Conservation (phyloP, 2,113 vertebrate species). For the Oreotrochilus melanogaster region DNA sequence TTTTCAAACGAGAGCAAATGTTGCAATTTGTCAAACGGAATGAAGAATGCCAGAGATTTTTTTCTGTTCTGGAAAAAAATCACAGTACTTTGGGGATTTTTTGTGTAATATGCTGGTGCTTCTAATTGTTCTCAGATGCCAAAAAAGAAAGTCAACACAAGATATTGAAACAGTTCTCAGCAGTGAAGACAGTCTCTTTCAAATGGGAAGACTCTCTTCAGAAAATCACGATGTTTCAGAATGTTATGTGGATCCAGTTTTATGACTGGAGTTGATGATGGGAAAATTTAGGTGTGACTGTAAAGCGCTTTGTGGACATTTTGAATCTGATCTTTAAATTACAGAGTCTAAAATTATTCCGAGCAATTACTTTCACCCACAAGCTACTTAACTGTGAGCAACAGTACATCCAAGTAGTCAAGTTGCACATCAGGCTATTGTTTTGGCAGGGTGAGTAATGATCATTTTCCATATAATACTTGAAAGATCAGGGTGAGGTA, state of each 20-base stretch:
- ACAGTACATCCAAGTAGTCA: neutral
- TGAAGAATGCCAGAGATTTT: neutral
- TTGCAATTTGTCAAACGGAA: neutral
- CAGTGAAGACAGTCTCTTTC: neutral
- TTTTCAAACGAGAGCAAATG: neutral
- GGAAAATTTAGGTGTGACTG: conserved; percentile 44
- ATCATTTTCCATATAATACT: conserved; percentile 6
- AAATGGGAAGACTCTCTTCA: neutral
- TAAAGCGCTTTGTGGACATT: conserved; percentile 23
- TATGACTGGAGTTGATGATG: neutral
- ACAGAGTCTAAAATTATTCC: conserved; percentile 28
- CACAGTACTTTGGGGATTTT: neutral
- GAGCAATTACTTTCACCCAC: conserved; percentile 23
- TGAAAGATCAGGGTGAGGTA: neutral
- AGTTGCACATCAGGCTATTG: neutral
- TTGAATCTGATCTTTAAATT: conserved; percentile 50
- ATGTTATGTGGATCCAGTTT: neutral
- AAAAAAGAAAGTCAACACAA: neutral
- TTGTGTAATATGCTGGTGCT: neutral
- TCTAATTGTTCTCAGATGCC: neutral
- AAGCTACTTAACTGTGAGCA: conserved; percentile 13
- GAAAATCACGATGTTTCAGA: neutral
- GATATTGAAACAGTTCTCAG: neutral
- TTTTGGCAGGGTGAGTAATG: conserved; percentile 40
- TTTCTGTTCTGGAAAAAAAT: neutral